phyloP scores from a whole-genome alignment of 2,797 vertebrate species.

The Siniperca obscura region DNA sequence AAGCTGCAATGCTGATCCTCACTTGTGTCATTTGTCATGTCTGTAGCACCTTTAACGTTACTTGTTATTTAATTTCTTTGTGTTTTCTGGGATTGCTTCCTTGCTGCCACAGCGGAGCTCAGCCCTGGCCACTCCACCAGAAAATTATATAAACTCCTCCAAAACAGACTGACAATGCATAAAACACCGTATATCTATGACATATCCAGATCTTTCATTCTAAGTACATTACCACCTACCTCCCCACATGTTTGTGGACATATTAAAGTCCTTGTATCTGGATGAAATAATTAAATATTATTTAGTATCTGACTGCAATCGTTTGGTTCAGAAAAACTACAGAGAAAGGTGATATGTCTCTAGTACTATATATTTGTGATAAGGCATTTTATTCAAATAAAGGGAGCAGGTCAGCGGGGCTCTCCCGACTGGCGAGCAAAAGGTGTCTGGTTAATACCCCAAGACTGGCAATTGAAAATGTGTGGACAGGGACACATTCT shows the following conservation, averaged over 20 bases:
- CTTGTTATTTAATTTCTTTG: background rate
- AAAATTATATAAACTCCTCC: background rate
- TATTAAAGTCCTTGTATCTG: background rate
- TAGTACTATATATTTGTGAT: conserved; percentile 22
- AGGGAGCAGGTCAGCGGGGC: conserved; percentile 14
- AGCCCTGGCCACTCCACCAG: background rate
- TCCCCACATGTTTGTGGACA: background rate
- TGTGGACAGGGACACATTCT: conserved; percentile 66
- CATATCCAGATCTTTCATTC: background rate
- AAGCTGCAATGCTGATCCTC: background rate
- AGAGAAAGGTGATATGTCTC: conserved; percentile 13
- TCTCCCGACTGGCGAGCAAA: conserved; percentile 27
- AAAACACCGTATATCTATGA: background rate
- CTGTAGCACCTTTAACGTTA: background rate
- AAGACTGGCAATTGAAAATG: conserved; percentile 50
- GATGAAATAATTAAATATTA: conserved; percentile 11
- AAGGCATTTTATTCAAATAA: conserved; percentile 49
- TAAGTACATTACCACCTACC: background rate
- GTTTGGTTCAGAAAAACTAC: background rate
- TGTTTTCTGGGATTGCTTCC: background rate
- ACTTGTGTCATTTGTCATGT: background rate
- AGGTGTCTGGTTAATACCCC: conserved; percentile 47
- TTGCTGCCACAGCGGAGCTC: background rate
- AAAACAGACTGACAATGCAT: background rate
- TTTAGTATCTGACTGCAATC: background rate